Percentiles rank a stretch among this genome's conserved stretches.
Evolutionary conservation across 2,888 invertebrate species (phyloP).

Genomic region (Julus scanicus): DNA sequence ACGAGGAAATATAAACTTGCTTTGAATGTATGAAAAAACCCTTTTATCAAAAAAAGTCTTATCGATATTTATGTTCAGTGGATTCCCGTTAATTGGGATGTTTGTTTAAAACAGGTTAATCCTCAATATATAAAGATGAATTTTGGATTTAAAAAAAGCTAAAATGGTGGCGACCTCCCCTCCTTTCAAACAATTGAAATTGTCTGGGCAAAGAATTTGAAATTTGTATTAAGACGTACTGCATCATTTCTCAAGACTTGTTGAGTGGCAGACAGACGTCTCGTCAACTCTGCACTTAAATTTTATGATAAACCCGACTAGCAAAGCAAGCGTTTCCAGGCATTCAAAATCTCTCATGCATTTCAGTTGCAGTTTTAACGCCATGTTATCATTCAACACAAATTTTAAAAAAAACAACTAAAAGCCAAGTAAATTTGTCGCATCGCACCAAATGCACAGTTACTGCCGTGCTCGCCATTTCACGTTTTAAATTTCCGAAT

Average conservation of each 20-base stretch:
- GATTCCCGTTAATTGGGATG: no score
- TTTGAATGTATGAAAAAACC: no score
- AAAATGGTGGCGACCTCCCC: not conserved
- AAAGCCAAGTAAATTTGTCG: no score
- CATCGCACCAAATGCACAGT: no score
- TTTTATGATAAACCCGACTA: not conserved
- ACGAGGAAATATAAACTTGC: no score
- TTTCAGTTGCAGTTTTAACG: not conserved
- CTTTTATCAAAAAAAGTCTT: no score
- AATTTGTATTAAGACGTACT: no score
- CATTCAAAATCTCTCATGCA: constrained; percentile 12
- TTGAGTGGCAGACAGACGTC: not conserved
- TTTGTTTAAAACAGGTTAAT: no score
- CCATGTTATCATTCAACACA: not conserved
- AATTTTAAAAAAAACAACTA: no score
- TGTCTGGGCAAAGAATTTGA: not conserved
- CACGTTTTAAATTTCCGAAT: no score
- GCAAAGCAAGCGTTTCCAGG: not conserved
- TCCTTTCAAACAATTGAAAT: not conserved
- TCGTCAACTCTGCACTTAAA: not conserved
- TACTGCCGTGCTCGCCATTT: no score
- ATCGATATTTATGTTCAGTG: no score
- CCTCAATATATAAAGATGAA: not conserved
- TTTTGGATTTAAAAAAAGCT: not conserved
- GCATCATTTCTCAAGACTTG: not conserved